phyloP scores from a whole-genome alignment of 2,888 invertebrate genomes.

The Andricus quercusramuli region DNA sequence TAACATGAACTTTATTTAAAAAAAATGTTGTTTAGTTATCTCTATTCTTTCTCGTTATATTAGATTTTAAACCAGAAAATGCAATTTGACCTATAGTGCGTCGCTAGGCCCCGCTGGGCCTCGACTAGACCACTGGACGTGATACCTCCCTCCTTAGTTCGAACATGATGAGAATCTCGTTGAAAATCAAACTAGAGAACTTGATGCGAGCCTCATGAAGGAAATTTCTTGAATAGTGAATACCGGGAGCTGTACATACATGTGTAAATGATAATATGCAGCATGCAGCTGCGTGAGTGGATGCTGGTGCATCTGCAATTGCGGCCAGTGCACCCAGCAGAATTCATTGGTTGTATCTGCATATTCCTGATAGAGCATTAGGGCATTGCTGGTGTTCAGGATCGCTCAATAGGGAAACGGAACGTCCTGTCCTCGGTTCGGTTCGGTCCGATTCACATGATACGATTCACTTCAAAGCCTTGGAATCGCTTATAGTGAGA shows the following conservation, averaged over 20 bases:
- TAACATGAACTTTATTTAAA: too few relatives aligned
- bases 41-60: too few relatives aligned
- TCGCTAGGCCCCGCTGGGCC: too few relatives aligned
- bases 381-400: constrained; percentile 43
- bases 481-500: constrained; percentile 38
- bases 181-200: too few relatives aligned
- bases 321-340: constrained; percentile 37
- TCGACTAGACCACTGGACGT: too few relatives aligned
- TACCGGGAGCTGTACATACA: neutral
- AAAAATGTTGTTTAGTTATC: too few relatives aligned
- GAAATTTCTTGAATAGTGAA: constrained; percentile 25
- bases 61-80: too few relatives aligned
- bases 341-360: constrained; percentile 44
- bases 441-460: constrained; percentile 30
- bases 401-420: constrained; percentile 38
- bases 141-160: too few relatives aligned
- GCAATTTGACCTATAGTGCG: too few relatives aligned
- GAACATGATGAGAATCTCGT: too few relatives aligned
- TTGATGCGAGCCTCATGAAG: neutral
- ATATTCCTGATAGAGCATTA: constrained; percentile 48
- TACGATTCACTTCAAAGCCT: constrained; percentile 44
- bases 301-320: constrained; percentile 28
- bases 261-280: constrained; percentile 39
- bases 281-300: constrained; percentile 25
- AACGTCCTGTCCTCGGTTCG: constrained; percentile 31